phyloP scores from a whole-genome alignment of 2,888 invertebrate genomes.

The Hedya salicella region DNA sequence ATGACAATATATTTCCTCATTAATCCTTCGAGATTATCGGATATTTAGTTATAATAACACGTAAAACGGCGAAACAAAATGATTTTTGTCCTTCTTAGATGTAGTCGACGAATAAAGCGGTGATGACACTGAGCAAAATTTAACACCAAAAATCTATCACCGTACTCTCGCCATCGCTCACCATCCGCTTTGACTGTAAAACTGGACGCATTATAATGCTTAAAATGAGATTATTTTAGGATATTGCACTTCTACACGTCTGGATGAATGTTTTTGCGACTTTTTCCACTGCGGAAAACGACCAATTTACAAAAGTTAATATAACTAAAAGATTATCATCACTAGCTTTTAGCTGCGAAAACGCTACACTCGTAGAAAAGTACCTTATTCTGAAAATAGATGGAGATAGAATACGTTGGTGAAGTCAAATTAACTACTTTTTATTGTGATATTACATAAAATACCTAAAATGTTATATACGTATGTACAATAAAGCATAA shows the following conservation, averaged over 20 bases:
- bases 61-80: constrained; percentile 74
- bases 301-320: constrained; percentile 83
- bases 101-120: constrained; percentile 76
- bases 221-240: constrained; percentile 77
- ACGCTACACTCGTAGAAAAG: constrained; percentile 86
- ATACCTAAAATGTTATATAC: too few species aligned
- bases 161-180: constrained; percentile 85
- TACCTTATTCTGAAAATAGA: constrained; percentile 90
- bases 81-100: constrained; percentile 70
- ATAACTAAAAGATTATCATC: constrained; percentile 86
- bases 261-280: constrained; percentile 74
- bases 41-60: constrained; percentile 72
- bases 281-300: constrained; percentile 75
- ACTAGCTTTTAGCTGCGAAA: constrained; percentile 87
- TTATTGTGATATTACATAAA: constrained; percentile 41
- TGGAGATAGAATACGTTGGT: constrained; percentile 87
- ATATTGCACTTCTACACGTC: constrained; percentile 81
- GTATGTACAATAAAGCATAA: neutral
- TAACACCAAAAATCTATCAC: constrained; percentile 86
- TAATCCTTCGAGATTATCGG: constrained; percentile 73
- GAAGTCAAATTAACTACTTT: constrained; percentile 65
- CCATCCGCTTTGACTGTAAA: constrained; percentile 83
- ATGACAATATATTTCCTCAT: constrained; percentile 83
- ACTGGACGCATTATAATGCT: constrained; percentile 84
- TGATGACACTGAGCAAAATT: constrained; percentile 84